Evolutionary conservation across 2,113 vertebrate genomes (phyloP).

Genomic region (Xenopus laevis): DNA sequence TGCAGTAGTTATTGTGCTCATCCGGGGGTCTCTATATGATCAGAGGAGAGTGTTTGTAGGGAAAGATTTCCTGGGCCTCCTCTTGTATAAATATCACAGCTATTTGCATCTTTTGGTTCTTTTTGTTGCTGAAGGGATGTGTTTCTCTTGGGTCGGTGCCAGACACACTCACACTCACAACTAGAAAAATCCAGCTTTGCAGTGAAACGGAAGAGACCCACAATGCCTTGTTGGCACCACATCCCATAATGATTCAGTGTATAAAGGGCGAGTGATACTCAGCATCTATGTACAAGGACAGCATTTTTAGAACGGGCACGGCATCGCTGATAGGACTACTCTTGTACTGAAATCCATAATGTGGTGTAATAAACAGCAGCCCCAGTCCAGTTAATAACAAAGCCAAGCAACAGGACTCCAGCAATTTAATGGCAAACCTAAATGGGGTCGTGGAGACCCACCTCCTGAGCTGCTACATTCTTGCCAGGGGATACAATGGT

Average conservation of each 20-base stretch:
- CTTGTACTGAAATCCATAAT: too few species aligned
- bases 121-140: constrained; percentile 41
- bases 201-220: constrained; percentile 40
- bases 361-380: too few species aligned
- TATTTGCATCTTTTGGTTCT: constrained; percentile 46
- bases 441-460: too few species aligned
- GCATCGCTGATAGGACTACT: too few species aligned
- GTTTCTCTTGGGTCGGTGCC: constrained; percentile 36
- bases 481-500: too few species aligned
- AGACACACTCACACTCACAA: constrained; percentile 16
- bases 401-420: too few species aligned
- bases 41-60: background rate
- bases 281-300: background rate
- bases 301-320: too few species aligned
- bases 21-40: too few species aligned
- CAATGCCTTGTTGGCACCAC: constrained; percentile 29
- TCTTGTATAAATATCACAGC: constrained; percentile 43
- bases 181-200: constrained; percentile 44
- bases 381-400: too few species aligned
- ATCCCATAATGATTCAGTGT: background rate
- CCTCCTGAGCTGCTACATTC: too few species aligned
- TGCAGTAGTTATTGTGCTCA: too few species aligned
- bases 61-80: constrained; percentile 38
- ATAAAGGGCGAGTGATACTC: constrained; percentile 23
- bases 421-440: too few species aligned